Conservation (phyloP, 2,888 invertebrate genomes). For the Cantharis nigra region DNA sequence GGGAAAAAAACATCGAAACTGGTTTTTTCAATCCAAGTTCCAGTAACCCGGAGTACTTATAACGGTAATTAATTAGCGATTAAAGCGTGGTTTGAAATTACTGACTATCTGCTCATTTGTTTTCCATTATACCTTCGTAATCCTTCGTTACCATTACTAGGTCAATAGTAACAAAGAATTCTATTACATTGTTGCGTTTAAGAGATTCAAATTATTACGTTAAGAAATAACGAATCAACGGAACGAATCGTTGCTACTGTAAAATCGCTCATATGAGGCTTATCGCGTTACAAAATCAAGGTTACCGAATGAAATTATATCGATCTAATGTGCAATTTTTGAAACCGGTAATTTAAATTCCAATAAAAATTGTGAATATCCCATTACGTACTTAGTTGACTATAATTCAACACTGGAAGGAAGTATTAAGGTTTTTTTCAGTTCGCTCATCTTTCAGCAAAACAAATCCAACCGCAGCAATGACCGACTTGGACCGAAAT, state of each 20-base stretch:
- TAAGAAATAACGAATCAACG: neutral
- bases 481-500: neutral
- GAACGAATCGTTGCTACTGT: neutral
- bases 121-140: neutral
- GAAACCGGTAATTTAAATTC: neutral
- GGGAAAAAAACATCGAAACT: neutral
- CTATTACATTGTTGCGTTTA: neutral
- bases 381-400: neutral
- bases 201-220: neutral
- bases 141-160: neutral
- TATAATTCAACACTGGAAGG: too few species aligned
- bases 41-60: constrained; percentile 20
- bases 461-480: too few species aligned
- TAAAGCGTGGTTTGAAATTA: neutral
- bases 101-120: neutral
- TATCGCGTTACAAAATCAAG: neutral
- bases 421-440: too few species aligned
- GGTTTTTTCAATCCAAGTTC: constrained; percentile 16
- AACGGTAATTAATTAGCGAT: constrained; percentile 16
- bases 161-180: neutral
- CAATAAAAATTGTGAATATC: neutral
- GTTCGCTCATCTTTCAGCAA: too few species aligned
- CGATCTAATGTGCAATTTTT: neutral
- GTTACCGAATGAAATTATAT: neutral
- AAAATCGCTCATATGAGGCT: neutral